These are phyloP conservation scores for Phymorhynchus buccinoides DNA, from an alignment of 1,140 invertebrate species.

Conservation along the genomic window DNA sequence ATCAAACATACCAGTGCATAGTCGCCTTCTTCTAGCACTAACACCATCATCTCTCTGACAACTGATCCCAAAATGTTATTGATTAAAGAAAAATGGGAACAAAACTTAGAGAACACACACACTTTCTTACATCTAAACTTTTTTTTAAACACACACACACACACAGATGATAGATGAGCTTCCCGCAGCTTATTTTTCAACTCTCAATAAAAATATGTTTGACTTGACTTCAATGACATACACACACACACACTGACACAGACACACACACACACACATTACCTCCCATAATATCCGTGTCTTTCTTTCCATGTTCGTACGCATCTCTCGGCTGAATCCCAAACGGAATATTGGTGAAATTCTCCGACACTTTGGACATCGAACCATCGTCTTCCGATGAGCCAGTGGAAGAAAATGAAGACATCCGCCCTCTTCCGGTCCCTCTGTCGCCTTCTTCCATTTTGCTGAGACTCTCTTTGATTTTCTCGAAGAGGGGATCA, in stretches of 20 bases:
- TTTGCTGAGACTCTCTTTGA: conserved; percentile 45
- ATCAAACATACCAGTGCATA: no score
- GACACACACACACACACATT: conserved; percentile 27
- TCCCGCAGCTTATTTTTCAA: no score
- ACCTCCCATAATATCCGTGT: conserved; percentile 70
- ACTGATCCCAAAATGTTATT: no score
- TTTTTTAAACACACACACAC: neutral
- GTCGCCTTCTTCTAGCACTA: no score
- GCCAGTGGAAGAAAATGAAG: conserved; percentile 38
- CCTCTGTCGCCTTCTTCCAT: conserved; percentile 45
- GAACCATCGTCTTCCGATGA: conserved; percentile 44
- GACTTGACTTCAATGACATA: no score
- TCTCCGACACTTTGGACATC: conserved; percentile 55
- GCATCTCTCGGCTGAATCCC: conserved; percentile 62
- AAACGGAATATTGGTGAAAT: conserved; percentile 63
- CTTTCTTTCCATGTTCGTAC: conserved; percentile 67
- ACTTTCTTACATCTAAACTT: neutral
- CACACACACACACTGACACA: neutral
- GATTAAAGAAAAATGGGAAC: no score
- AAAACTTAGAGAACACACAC: no score
- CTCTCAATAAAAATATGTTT: neutral
- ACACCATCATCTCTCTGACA: no score
- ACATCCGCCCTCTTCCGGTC: neutral
- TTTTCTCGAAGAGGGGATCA: conserved; percentile 56
- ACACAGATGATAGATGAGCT: neutral